Evolutionary conservation across 2,113 vertebrate species (phyloP).

Genomic region (Indicator maculatus): DNA sequence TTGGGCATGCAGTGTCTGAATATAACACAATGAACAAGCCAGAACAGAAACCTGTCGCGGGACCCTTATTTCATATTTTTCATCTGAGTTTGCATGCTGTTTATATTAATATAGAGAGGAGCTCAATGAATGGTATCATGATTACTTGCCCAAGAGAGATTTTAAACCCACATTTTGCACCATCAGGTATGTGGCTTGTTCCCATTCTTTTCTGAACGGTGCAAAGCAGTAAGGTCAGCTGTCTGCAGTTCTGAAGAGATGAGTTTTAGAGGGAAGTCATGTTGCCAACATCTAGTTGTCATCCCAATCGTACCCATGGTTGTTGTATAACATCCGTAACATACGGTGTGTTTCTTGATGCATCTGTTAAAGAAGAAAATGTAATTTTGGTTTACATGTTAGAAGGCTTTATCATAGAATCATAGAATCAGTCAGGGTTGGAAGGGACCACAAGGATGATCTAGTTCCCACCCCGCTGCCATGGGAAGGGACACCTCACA

Average conservation of each 20-base stretch:
- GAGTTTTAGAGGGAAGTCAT: background rate
- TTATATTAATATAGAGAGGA: background rate
- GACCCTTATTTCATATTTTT: background rate
- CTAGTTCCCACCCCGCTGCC: no score
- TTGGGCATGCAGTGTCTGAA: background rate
- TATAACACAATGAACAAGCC: background rate
- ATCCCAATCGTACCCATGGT: background rate
- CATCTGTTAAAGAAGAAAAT: background rate
- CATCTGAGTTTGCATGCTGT: background rate
- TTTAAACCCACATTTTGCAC: background rate
- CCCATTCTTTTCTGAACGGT: background rate
- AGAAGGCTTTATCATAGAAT: background rate
- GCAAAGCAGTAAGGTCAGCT: background rate
- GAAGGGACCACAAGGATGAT: no score
- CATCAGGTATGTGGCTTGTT: background rate
- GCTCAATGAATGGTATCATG: background rate
- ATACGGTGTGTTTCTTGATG: background rate
- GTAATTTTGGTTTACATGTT: background rate
- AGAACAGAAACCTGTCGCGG: background rate
- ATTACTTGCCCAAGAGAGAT: background rate
- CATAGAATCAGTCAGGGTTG: no score
- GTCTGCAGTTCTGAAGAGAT: background rate
- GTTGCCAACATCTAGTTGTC: background rate
- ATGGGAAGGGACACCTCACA: no score
- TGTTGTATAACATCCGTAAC: background rate